These are phyloP conservation scores for Regulus satrapa DNA, from an alignment of 2,113 vertebrate genomes.

Conservation along the genomic window DNA sequence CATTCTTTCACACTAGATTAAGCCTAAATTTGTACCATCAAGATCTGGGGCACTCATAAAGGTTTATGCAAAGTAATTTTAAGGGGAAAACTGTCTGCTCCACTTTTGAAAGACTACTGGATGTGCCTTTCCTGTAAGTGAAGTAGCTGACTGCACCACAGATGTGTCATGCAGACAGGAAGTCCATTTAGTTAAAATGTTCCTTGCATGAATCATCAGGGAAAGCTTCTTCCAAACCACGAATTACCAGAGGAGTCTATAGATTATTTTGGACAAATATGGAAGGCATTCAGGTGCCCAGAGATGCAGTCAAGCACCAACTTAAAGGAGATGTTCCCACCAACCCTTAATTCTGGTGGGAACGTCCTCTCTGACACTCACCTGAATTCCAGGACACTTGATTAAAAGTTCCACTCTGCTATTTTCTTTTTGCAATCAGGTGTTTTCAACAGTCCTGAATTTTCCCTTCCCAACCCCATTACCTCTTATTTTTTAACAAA, in stretches of 20 bases:
- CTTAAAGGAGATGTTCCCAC: not conserved
- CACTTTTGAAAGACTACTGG: not conserved
- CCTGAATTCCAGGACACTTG: slow-evolving; percentile 34
- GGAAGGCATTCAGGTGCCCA: not conserved
- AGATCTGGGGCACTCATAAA: not conserved
- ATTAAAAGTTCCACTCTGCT: slow-evolving; percentile 15
- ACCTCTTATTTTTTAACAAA: not conserved
- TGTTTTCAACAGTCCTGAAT: slow-evolving; percentile 4
- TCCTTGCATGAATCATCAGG: not conserved
- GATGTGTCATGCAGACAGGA: not conserved
- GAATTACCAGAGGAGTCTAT: not conserved
- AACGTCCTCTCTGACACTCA: slow-evolving; percentile 39
- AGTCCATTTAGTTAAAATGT: not conserved
- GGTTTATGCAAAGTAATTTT: not conserved
- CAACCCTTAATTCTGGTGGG: not conserved
- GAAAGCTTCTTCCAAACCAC: slow-evolving; percentile 1
- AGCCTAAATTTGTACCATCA: not conserved
- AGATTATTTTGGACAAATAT: not conserved
- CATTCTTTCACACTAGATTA: not conserved
- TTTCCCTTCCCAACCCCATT: not conserved
- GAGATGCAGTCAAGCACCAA: not conserved
- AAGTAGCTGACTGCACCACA: not conserved
- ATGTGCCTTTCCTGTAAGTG: not conserved
- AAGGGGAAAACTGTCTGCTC: not conserved
- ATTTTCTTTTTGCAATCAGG: slow-evolving; percentile 2